Evolutionary conservation across 2,113 vertebrate genomes (phyloP), one percentile per base, ranked within the genome.

Genomic region (Tonatia bakeri): DNA sequence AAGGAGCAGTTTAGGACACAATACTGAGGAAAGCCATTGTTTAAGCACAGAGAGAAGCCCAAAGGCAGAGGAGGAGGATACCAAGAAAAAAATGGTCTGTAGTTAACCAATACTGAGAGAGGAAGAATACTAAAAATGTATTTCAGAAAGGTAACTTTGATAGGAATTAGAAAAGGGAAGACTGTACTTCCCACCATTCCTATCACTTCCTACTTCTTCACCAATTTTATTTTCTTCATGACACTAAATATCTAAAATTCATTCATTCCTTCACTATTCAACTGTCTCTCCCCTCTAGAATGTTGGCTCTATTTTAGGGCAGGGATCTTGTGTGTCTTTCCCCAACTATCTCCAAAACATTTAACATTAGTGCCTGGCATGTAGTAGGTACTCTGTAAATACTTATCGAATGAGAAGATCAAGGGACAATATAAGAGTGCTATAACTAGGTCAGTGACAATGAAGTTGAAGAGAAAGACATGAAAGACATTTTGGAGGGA

Each of bases 151-250:
- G 1, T 52, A 87, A 93, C 52, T 69, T n/a, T 6, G 14, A 64
- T 26, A 94, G 19, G 33, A 73, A 20, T 59, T 76, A 16, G 67
- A 90, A 84, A 88, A 77, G 31, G 16, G 13, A 86, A 65, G 20
- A 80, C 19, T 81, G 16, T 47, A 52, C 7, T 22, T 64, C 36
- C 61, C n/a, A 70, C 40, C 76, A 52, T 70, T 40, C n/a, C 50
- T 17, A 65, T 64, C 38, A 54, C 19, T 59, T 17, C 61, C 36
- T 89, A 17, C 77, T 79, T 91, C 36, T 79, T 70, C 52, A 92
- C 33, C 17, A 40, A 76, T 95, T 88, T 94, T 64, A 65, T 89
- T 94, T 91, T 94, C 43, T 76, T 95, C 72, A 56, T 47, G 38
- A 82, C 45, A 52, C 47, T 82, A 81, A 88, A 31, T 77, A 79